phyloP scores from a whole-genome alignment of 2,113 vertebrate species.

The Apodemus speciosus region DNA sequence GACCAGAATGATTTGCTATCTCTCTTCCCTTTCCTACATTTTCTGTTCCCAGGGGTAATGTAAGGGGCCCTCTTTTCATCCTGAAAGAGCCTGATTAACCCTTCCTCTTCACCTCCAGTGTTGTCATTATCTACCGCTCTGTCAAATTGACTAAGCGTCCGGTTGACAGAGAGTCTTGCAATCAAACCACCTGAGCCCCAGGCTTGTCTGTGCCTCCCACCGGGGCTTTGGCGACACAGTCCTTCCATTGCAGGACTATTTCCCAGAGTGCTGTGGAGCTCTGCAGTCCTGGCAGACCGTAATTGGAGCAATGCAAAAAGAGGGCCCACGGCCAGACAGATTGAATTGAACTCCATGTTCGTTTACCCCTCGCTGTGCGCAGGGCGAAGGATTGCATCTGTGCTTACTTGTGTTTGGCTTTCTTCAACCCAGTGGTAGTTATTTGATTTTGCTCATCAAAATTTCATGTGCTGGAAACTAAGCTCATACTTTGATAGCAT shows the following conservation, averaged over 20 bases:
- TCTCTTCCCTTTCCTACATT: not conserved
- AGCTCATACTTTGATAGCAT: not conserved
- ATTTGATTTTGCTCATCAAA: not conserved
- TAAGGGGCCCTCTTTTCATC: not conserved
- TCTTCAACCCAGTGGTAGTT: not conserved
- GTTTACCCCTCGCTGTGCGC: not conserved
- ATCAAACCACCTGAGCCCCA: not conserved
- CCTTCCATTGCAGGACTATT: not conserved
- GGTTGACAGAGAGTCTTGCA: not conserved
- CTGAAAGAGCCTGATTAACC: conserved; percentile 26
- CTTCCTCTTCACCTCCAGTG: conserved; percentile 21
- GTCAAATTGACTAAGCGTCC: not conserved
- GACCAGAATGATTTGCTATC: not conserved
- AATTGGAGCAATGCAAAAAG: not conserved
- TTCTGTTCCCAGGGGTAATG: not conserved
- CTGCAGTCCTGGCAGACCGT: not conserved
- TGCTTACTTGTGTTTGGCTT: conserved; percentile 35
- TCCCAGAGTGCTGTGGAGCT: not conserved
- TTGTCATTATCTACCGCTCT: conserved; percentile 41
- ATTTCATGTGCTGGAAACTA: not conserved
- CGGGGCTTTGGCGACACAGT: not conserved
- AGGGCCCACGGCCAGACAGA: not conserved
- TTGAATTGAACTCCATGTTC: not conserved
- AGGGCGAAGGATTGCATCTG: not conserved
- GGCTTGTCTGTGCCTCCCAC: conserved; percentile 16